Base-by-base conservation (phyloP, 2,888 invertebrate species). In the Didymodactylos carnosus region DNA sequence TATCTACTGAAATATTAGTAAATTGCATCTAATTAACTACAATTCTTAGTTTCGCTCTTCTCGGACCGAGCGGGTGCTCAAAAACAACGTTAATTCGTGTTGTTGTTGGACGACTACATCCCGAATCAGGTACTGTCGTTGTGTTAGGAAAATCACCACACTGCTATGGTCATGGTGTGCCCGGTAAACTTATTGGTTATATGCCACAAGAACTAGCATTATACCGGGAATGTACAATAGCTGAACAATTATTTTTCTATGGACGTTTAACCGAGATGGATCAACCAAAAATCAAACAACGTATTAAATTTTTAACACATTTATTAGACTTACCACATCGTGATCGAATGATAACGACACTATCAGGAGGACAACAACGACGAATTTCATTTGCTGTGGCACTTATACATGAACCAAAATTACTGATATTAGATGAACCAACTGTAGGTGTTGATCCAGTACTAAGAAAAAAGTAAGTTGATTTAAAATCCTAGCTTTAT, bases 201-300 rank as follows among this genome's bases (percentile, higher is more conserved):
- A 94, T 94, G 94, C 94, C 94, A 0, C 91, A 91, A 87, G 83
- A 83, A 76, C 79, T 81, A 10, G 81, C 82, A 3, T 78, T 83
- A 35, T 83, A 79, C 76, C 77, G 80, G 39, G 80, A 81, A 70
- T 93, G 94, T 84, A 90, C 92, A 46, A 93, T 94, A 80, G 88
- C 89, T 77, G 94, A 94, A 83, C 94, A 94, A 0, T 90, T 94
- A 90, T 89, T 90, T 88, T 94, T 93, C 84, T 94, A 94, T 84
- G 94, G 94, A 53, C 91, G 92, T 88, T 91, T 94, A 80, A 92
- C 92, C 84, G 91, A 92, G 78, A 93, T 94, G 93, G 87, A 27
- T 23, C 29, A 2, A 19, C 82, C 86, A 40, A 90, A 91, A 84
- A 91, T 94, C 78, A 84, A 86, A 73, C 89, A 90, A 78, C 87